Conservation (phyloP, 1,140 invertebrate species). For the Asobara japonica region DNA sequence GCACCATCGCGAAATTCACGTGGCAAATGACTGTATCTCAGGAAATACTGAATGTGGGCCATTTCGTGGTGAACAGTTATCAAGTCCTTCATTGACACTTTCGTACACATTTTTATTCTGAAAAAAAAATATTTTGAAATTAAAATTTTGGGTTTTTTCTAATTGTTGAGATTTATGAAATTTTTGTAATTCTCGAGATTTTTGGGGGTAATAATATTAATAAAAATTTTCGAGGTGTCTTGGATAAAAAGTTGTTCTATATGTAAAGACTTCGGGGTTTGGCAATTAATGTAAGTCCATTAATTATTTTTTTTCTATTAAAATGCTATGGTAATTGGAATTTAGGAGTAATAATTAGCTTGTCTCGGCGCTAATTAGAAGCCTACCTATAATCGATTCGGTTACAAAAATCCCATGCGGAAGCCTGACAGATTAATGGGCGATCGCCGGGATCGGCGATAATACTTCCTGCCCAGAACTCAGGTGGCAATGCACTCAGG, state of each 20-base stretch:
- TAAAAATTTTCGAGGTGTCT: no score
- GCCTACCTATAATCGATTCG: constrained; percentile 78
- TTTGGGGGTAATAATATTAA: no score
- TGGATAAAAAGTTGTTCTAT: no score
- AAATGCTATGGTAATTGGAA: no score
- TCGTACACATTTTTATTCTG: constrained; percentile 96
- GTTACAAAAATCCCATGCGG: constrained; percentile 95
- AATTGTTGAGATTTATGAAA: no score
- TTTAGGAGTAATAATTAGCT: background rate
- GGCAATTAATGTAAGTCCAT: no score
- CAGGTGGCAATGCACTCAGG: constrained; percentile 81
- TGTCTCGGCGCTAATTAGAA: background rate
- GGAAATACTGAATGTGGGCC: constrained; percentile 92
- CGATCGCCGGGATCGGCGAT: constrained; percentile 79
- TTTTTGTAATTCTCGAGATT: no score
- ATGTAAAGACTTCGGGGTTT: no score
- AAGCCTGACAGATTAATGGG: constrained; percentile 83
- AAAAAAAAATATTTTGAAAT: constrained; percentile 47
- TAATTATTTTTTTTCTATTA: no score
- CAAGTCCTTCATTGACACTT: constrained; percentile 87
- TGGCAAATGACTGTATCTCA: constrained; percentile 84
- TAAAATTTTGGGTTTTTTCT: background rate
- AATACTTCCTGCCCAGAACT: constrained; percentile 84
- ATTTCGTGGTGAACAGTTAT: constrained; percentile 94
- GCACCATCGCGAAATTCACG: constrained; percentile 89